Evolutionary conservation across 2,113 vertebrate species (phyloP).

Genomic region (Halichoerus grypus): DNA sequence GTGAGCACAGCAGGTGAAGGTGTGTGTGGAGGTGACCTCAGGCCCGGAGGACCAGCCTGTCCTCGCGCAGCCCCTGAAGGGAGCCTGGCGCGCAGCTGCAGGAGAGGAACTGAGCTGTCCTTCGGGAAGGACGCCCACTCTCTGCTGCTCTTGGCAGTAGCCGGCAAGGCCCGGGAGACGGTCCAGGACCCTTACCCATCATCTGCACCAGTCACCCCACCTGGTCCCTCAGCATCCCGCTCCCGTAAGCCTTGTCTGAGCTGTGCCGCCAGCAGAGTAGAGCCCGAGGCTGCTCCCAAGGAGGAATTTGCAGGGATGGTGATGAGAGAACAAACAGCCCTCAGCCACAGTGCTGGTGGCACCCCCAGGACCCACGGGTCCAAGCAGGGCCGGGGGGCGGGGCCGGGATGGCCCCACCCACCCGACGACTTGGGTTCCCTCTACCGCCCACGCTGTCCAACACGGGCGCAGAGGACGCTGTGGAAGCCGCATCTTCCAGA

Average conservation of each 20-base stretch:
- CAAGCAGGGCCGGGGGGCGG: neutral
- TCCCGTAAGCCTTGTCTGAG: neutral
- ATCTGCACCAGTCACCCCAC: neutral
- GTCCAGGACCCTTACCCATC: neutral
- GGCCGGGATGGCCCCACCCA: neutral
- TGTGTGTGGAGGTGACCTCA: neutral
- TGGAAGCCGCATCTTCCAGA: neutral
- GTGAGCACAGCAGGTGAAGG: neutral
- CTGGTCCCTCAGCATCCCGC: neutral
- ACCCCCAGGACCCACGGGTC: too few relatives aligned
- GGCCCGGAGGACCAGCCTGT: neutral
- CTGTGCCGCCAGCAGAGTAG: neutral
- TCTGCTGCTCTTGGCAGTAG: neutral
- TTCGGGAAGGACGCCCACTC: accelerated
- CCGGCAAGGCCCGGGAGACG: neutral
- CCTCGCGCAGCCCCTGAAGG: neutral
- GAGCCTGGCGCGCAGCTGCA: neutral
- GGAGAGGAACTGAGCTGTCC: neutral
- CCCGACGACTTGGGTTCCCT: neutral
- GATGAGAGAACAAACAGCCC: neutral
- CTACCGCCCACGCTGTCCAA: neutral
- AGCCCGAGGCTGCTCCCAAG: neutral
- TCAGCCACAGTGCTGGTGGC: accelerated
- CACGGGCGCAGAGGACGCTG: too few relatives aligned
- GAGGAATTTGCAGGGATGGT: neutral